Base-by-base conservation (phyloP, 2,888 invertebrate genomes). In the Pyrgus malvae region DNA sequence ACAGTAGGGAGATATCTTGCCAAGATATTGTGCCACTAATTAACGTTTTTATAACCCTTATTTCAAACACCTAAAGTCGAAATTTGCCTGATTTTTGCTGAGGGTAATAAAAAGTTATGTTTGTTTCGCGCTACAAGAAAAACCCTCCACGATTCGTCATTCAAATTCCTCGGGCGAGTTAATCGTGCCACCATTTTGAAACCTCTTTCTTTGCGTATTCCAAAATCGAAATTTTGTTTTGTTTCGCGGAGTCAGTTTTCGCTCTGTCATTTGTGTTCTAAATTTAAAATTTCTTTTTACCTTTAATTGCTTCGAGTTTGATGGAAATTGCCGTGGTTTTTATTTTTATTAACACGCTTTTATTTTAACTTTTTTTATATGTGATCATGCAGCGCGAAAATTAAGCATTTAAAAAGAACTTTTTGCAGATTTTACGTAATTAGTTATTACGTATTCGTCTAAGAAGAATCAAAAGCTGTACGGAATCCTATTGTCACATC, bases 121-220 rank as follows among this genome's bases (percentile, higher is more conserved):
- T 63, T 61, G 65, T 61, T 60, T 72, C 2, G 72, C 71, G 71
- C 76, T 80, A 85, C 80, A 86, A 85, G 89, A 89, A 89, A 89
- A 88, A 89, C 82, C 86, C 81, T 83, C 76, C 78, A 74, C 86
- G 83, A 87, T 84, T 86, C 89, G 86, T 89, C 89, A 89, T 89
- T 89, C 81, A 76, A 82, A 89, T 89, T 87, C 86, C 85, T 82
- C 84, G 86, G 83, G 76, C 79, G 83, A 81, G 76, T 78, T 76
- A 72, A 72, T 69, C 69, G 71, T 63, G 72, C 74, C 78, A 78
- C 80, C 76, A 81, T 84, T 83, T 83, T 81, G 83, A 78, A 79
- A 80, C 71, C 70, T 70, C 48, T 53, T 44, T 53, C 44, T 53
- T 37, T 53, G 73, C 65, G 66, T 67, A 73, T 77, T 83, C 80